Evolutionary conservation across 2,797 vertebrate genomes (phyloP), one percentile per base, ranked within the genome.

Genomic region (Bradypus variegatus): DNA sequence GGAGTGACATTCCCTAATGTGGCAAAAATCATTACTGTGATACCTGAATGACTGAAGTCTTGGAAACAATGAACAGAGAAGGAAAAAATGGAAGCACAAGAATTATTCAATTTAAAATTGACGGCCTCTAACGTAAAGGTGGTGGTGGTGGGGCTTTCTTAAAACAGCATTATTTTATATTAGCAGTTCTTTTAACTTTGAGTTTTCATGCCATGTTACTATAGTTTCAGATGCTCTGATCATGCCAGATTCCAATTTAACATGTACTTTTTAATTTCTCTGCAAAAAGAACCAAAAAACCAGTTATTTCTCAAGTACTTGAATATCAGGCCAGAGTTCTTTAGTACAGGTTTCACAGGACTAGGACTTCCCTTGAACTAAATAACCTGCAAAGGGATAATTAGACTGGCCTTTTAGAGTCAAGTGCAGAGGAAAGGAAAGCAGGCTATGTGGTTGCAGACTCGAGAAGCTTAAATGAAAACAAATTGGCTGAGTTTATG

Each of bases 251-350:
- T 93, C 72, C 23, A 85, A 80, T 27, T 90, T 79, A 82, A n/a
- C 80, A 16, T 38, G 21, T 75, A 45, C 45, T 62, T 70, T 36
- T 14, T 48, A 87, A 75, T 94, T 90, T 90, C 90, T 91, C 50
- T 87, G 76, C 29, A 91, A 93, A 84, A 48, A 92, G 12, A 86
- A 91, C 18, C 45, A 89, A 94, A 94, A 92, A 50, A 53, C 45
- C 29, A 3, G 25, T n/a, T 75, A 92, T 82, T 89, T 78, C 60
- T 50, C 76, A 91, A 90, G 79, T 33, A 90, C 87, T 33, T 96
- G 78, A 93, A 4, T 94, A 93, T 73, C 45, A 95, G 87, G 91
- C 91, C 88, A 90, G 73, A 79, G 65, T 93, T 92, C 90, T 93
- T 88, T 72, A 79, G 83, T 93, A 87, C 65, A 88, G 29, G 53